These are phyloP conservation scores for Nanorana parkeri DNA, from an alignment of 2,113 vertebrate species.

Conservation along the genomic window DNA sequence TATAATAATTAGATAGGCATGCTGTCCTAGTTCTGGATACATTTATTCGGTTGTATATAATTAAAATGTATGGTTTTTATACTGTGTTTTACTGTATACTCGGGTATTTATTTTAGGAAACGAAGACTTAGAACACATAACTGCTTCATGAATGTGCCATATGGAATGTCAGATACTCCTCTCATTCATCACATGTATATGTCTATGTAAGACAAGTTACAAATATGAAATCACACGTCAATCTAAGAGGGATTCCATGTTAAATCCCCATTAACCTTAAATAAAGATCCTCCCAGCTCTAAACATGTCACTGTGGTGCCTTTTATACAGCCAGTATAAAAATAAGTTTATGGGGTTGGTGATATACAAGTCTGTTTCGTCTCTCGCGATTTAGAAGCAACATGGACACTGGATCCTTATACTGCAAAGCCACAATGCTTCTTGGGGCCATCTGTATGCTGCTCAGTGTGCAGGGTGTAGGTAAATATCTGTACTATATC, in stretches of 20 bases:
- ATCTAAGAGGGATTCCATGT: background rate
- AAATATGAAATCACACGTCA: background rate
- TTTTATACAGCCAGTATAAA: background rate
- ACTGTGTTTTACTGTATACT: background rate
- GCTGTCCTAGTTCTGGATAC: background rate
- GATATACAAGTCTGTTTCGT: background rate
- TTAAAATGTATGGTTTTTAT: background rate
- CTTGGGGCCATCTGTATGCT: background rate
- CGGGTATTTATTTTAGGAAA: slow-evolving; percentile 1
- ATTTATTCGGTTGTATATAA: background rate
- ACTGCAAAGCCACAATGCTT: background rate
- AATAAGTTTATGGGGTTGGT: background rate
- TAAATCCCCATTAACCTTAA: background rate
- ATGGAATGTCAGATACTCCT: slow-evolving; percentile 10
- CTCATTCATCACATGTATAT: background rate
- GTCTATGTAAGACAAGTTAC: background rate
- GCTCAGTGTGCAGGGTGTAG: background rate
- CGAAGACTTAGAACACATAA: background rate
- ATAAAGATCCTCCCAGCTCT: slow-evolving; percentile 2
- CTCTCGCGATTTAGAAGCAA: background rate
- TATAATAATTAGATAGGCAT: background rate
- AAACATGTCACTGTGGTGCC: background rate
- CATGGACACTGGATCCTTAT: background rate
- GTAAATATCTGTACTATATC: background rate
- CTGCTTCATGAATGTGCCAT: background rate